A percentile compares a stretch with the other conserved stretches of the same genome.
phyloP scores from a whole-genome alignment of 2,888 invertebrate genomes.

The Scaptodrosophila latifasciaeformis region DNA sequence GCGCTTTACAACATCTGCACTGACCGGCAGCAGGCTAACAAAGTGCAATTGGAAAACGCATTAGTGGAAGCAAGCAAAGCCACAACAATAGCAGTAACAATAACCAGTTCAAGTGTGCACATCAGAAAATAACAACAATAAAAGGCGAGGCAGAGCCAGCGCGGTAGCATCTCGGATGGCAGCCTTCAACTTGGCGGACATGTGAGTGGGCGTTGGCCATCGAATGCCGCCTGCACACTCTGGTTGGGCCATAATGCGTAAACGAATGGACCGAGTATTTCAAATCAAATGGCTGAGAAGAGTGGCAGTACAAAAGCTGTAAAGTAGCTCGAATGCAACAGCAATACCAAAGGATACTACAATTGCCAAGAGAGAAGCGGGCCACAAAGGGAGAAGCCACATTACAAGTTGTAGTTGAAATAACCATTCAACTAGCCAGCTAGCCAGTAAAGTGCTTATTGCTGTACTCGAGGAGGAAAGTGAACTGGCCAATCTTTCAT shows the following conservation, averaged over 20 bases:
- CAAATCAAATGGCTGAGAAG: too few relatives aligned
- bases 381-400: too few relatives aligned
- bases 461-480: too few relatives aligned
- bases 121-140: background rate
- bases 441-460: too few relatives aligned
- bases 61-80: slow-evolving; percentile 32
- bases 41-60: slow-evolving; percentile 37
- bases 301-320: slow-evolving; percentile 12
- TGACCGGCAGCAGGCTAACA: slow-evolving; percentile 22
- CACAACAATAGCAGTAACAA: slow-evolving; percentile 13
- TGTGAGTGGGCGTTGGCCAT: background rate
- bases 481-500: too few relatives aligned
- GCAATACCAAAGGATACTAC: slow-evolving; percentile 27
- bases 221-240: too few relatives aligned
- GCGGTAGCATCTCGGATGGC: too few relatives aligned
- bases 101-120: slow-evolving; percentile 40
- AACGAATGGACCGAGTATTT: slow-evolving; percentile 17
- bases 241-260: too few relatives aligned
- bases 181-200: slow-evolving; percentile 3
- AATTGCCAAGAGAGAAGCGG: too few relatives aligned
- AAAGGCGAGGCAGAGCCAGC: background rate
- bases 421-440: too few relatives aligned
- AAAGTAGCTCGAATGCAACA: slow-evolving; percentile 25
- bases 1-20: slow-evolving; percentile 36
- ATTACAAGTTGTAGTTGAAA: too few relatives aligned